A percentile compares a stretch with the other conserved stretches of the same genome.
phyloP scores from a whole-genome alignment of 2,797 vertebrate genomes.

The Spinibarbus caldwelli region DNA sequence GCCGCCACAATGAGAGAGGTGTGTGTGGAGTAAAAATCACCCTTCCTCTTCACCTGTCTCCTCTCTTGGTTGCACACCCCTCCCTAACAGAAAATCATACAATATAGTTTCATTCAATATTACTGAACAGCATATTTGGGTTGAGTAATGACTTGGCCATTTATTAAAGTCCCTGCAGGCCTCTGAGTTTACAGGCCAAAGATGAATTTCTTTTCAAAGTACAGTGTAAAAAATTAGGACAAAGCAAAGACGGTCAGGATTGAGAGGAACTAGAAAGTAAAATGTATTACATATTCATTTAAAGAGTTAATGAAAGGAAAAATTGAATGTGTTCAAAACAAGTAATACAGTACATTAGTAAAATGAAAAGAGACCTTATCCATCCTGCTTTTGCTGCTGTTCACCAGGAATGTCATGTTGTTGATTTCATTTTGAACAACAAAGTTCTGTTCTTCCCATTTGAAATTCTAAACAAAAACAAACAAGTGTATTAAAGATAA shows the following conservation, averaged over 20 bases:
- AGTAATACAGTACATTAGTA: neutral
- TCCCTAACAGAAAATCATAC: constrained; percentile 66
- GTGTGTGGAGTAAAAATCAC: constrained; percentile 89
- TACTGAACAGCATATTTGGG: constrained; percentile 22
- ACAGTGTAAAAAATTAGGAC: neutral
- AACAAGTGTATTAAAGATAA: neutral
- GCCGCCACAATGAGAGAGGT: constrained; percentile 93
- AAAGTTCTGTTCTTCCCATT: constrained; percentile 97
- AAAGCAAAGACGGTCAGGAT: neutral
- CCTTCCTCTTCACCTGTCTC: constrained; percentile 87
- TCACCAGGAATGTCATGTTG: constrained; percentile 90
- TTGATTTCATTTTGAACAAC: constrained; percentile 97
- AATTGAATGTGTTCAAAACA: neutral
- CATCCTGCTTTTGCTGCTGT: constrained; percentile 83
- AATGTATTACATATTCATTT: too few species aligned
- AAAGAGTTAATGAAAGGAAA: neutral
- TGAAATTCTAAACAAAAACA: constrained; percentile 88
- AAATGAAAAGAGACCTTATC: constrained; percentile 78
- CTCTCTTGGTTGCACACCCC: constrained; percentile 83
- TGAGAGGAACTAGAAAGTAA: constrained; percentile 4
- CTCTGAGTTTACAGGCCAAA: constrained; percentile 22
- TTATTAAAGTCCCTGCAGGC: neutral
- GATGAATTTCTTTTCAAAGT: constrained; percentile 10
- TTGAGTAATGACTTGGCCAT: neutral
- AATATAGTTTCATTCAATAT: constrained; percentile 17